Evolutionary conservation across 2,113 vertebrate species (phyloP).

Genomic region (Zapornia atra): DNA sequence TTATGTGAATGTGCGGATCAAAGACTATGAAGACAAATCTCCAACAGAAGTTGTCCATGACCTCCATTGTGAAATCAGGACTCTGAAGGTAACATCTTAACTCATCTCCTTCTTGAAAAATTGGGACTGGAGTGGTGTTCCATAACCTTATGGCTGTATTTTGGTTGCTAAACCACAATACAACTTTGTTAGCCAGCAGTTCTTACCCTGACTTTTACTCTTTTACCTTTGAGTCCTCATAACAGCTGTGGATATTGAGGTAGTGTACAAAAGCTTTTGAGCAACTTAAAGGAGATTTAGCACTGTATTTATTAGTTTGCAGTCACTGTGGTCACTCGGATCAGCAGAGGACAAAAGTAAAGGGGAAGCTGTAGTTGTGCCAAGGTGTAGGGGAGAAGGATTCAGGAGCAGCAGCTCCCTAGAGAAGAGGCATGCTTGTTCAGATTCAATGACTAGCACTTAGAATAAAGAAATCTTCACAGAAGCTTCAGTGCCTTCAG

Average conservation of each 20-base stretch:
- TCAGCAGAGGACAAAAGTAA: not conserved
- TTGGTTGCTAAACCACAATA: not conserved
- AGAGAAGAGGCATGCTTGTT: not conserved
- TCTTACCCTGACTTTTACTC: not conserved
- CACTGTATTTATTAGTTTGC: not conserved
- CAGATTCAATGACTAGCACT: not conserved
- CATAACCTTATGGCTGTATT: not conserved
- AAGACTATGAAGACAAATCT: constrained; percentile 74
- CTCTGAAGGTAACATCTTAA: constrained; percentile 81
- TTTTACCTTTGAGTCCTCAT: not conserved
- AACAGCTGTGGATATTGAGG: not conserved
- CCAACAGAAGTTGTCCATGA: constrained; percentile 77
- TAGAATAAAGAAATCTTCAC: not conserved
- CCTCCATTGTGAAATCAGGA: constrained; percentile 78
- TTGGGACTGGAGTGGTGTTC: rapidly evolving
- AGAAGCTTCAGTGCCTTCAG: not conserved
- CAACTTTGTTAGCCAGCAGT: not conserved
- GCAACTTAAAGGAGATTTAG: not conserved
- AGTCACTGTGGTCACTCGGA: rapidly evolving
- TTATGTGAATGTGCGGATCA: not conserved
- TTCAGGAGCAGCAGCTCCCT: not conserved
- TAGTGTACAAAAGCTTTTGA: not conserved
- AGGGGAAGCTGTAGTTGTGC: not conserved
- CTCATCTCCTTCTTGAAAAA: not conserved
- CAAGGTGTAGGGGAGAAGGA: not conserved